Percentiles rank a stretch among this genome's conserved stretches.
These are phyloP conservation scores for Brotula barbata DNA, from an alignment of 2,797 vertebrate species.

Conservation along the genomic window DNA sequence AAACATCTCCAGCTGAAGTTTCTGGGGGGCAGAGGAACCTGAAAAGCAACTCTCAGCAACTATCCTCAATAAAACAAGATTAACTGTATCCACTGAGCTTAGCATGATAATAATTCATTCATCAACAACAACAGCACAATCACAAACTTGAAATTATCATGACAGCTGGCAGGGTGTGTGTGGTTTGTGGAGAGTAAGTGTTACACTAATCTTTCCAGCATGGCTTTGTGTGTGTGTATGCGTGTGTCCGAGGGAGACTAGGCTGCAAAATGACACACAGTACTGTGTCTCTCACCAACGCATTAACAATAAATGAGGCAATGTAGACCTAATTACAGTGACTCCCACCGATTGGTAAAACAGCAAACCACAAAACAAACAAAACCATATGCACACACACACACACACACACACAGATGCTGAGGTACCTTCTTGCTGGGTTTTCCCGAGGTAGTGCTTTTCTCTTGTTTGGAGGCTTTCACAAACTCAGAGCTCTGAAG, in stretches of 20 bases:
- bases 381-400: not conserved
- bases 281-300: constrained; percentile 30
- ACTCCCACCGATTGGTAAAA: constrained; percentile 27
- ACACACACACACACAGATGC: not conserved
- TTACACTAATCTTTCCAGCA: constrained; percentile 10
- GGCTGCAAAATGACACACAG: constrained; percentile 16
- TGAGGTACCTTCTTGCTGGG: constrained; percentile 73
- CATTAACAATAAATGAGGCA: constrained; percentile 30
- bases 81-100: constrained; percentile 3
- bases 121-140: constrained; percentile 26
- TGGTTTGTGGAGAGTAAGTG: constrained; percentile 28
- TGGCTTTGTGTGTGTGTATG: constrained; percentile 19
- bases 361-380: constrained; percentile 17
- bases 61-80: constrained; percentile 1
- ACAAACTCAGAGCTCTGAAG: constrained; percentile 50
- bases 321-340: constrained; percentile 35
- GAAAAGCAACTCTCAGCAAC: no score
- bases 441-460: constrained; percentile 65
- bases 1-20: no score
- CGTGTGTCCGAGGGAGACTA: constrained; percentile 1
- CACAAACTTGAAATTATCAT: constrained; percentile 26
- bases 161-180: constrained; percentile 26
- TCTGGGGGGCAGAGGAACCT: no score
- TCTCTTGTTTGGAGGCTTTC: constrained; percentile 78
- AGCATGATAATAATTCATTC: constrained; percentile 12